Percentiles rank a stretch among this genome's conserved stretches.
phyloP scores from a whole-genome alignment of 2,888 invertebrate genomes.

The Nymphalis polychloros region DNA sequence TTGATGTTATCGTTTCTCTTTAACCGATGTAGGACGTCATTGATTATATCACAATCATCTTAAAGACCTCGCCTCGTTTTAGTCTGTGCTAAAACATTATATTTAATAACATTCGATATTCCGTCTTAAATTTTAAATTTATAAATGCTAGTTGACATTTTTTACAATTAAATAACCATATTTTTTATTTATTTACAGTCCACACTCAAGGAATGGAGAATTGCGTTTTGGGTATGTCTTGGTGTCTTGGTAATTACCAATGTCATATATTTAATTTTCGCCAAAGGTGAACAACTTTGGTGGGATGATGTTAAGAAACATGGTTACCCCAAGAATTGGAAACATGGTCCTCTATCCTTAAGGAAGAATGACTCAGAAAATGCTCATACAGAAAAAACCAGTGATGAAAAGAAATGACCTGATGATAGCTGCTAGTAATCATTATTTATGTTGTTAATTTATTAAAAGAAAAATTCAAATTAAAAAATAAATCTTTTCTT shows the following conservation, averaged over 20 bases:
- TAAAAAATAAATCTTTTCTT: background rate
- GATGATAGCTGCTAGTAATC: constrained; percentile 11
- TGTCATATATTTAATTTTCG: constrained; percentile 85
- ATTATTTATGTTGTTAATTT: constrained; percentile 34
- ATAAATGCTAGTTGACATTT: background rate
- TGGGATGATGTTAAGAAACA: constrained; percentile 86
- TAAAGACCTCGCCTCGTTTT: too few relatives aligned
- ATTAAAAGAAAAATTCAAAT: constrained; percentile 14
- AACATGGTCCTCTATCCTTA: constrained; percentile 63
- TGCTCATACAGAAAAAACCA: constrained; percentile 41
- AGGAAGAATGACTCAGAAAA: constrained; percentile 56
- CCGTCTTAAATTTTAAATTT: background rate
- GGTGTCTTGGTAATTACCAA: constrained; percentile 85
- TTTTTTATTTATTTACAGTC: constrained; percentile 67
- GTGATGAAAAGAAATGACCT: constrained; percentile 46
- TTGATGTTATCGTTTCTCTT: background rate
- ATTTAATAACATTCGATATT: too few relatives aligned
- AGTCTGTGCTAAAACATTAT: background rate
- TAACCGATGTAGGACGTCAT: too few relatives aligned
- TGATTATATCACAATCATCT: too few relatives aligned
- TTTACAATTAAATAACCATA: background rate
- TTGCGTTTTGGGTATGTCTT: constrained; percentile 91
- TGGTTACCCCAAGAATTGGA: constrained; percentile 71
- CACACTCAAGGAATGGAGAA: constrained; percentile 85
- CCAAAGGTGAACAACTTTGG: constrained; percentile 87